phyloP scores from a whole-genome alignment of 1,140 invertebrate species.

The Drosophila ambigua region DNA sequence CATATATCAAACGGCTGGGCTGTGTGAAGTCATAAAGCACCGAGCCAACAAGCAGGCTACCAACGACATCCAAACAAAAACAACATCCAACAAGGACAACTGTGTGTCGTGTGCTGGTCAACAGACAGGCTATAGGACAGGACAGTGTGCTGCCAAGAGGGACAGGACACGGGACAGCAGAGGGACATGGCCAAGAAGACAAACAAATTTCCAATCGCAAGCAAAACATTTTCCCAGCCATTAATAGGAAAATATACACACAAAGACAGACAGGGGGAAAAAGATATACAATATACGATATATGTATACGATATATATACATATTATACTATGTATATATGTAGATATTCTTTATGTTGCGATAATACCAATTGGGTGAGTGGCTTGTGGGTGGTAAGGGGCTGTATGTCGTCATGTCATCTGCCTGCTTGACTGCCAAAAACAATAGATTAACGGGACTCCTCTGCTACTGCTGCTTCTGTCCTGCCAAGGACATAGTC shows the following conservation, averaged over 20 bases:
- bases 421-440: constrained; percentile 61
- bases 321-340: neutral
- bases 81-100: constrained; percentile 4
- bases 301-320: neutral
- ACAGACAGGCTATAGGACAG: constrained; percentile 34
- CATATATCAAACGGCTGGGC: constrained; percentile 66
- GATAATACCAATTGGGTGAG: constrained; percentile 49
- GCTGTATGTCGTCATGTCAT: constrained; percentile 47
- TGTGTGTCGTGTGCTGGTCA: constrained; percentile 9
- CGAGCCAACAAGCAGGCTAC: constrained; percentile 1
- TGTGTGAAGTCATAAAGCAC: constrained; percentile 70
- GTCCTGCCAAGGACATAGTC: constrained; percentile 30
- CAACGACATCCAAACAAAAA: neutral
- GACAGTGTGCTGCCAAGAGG: constrained; percentile 40
- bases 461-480: constrained; percentile 24
- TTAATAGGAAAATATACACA: constrained; percentile 65
- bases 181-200: constrained; percentile 46
- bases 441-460: constrained; percentile 73
- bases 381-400: neutral
- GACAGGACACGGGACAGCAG: constrained; percentile 22
- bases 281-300: constrained; percentile 1
- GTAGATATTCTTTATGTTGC: constrained; percentile 54
- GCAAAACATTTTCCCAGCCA: constrained; percentile 74
- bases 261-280: neutral
- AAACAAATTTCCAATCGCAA: constrained; percentile 80